These are phyloP conservation scores for Plutomurus gul DNA, from an alignment of 1,140 invertebrate genomes.

Conservation along the genomic window DNA sequence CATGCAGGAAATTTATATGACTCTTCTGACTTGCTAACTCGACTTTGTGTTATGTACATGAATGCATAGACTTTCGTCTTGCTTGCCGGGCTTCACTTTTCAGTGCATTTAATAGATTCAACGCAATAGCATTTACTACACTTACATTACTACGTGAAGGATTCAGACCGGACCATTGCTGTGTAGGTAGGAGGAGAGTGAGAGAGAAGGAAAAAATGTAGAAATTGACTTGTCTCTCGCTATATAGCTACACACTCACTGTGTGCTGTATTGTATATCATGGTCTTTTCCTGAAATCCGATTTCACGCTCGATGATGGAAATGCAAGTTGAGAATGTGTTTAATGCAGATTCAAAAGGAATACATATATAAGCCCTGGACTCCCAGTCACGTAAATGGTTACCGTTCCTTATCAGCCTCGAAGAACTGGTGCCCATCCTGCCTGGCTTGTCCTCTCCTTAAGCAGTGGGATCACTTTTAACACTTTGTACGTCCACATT, in stretches of 20 bases:
- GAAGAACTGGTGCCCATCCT: no score
- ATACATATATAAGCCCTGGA: no score
- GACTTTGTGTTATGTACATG: no score
- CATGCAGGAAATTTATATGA: not conserved
- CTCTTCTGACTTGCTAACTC: not conserved
- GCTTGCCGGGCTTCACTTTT: not conserved
- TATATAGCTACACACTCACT: not conserved
- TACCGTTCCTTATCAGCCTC: no score
- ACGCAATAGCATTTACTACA: not conserved
- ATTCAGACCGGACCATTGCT: no score
- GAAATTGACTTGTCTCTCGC: not conserved
- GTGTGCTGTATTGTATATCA: not conserved
- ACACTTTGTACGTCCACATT: no score
- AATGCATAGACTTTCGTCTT: no score
- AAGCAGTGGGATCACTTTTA: no score
- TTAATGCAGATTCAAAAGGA: no score
- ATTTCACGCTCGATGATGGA: slow-evolving; percentile 49
- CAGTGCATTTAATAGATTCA: not conserved
- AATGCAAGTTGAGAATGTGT: not conserved
- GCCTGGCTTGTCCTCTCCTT: no score
- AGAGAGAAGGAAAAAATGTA: not conserved
- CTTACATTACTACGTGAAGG: not conserved
- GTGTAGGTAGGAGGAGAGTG: not conserved
- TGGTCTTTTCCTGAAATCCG: slow-evolving; percentile 43
- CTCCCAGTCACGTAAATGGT: no score